Conservation (phyloP, 2,113 vertebrate genomes). For the Turdus rufiventris region DNA sequence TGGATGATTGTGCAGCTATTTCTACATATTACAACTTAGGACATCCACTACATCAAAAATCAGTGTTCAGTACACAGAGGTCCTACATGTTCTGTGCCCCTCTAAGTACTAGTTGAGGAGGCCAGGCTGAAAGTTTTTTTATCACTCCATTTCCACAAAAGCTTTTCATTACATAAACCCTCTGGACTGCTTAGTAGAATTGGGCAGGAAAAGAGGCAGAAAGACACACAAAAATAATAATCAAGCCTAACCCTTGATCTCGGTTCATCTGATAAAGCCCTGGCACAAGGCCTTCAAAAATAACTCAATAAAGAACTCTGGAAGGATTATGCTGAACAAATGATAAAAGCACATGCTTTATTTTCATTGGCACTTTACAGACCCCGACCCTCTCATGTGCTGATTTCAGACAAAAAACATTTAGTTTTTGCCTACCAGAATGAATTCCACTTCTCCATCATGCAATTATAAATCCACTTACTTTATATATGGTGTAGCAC, state of each 20-base stretch:
- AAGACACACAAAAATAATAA: background rate
- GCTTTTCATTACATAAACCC: background rate
- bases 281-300: slow-evolving; percentile 25
- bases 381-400: background rate
- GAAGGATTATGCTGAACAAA: background rate
- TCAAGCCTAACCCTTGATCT: slow-evolving; percentile 30
- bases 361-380: slow-evolving; percentile 9
- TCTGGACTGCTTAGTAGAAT: background rate
- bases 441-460: background rate
- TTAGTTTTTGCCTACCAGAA: background rate
- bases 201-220: background rate
- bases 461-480: background rate
- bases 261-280: slow-evolving; percentile 30
- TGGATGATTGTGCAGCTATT: background rate
- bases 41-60: background rate
- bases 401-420: background rate
- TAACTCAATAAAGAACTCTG: background rate
- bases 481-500: background rate
- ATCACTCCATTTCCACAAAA: background rate
- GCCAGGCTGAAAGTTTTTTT: background rate
- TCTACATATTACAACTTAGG: background rate
- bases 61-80: background rate
- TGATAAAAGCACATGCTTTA: slow-evolving; percentile 33
- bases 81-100: background rate
- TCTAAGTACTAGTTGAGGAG: background rate